Evolutionary conservation across 1,140 invertebrate genomes (phyloP).

Genomic region (Hyles euphorbiae): DNA sequence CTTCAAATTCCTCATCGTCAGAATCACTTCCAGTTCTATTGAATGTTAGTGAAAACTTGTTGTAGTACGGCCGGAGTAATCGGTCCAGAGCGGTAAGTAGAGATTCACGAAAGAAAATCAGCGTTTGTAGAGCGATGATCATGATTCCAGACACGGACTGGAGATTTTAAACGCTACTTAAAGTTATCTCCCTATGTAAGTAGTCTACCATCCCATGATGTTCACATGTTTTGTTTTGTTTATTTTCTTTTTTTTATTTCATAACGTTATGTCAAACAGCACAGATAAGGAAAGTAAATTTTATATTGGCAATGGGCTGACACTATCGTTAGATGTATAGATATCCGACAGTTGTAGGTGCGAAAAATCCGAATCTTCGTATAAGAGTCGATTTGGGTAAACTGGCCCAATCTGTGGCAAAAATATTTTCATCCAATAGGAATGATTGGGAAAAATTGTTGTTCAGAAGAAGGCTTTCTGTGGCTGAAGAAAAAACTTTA

Average conservation of each 20-base stretch:
- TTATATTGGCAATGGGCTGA: no score
- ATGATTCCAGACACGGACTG: slow-evolving; percentile 41
- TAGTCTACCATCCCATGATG: slow-evolving; percentile 33
- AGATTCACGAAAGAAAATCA: slow-evolving; percentile 58
- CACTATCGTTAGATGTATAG: no score
- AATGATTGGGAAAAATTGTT: no score
- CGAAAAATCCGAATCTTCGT: no score
- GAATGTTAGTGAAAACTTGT: slow-evolving; percentile 35
- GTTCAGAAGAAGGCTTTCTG: no score
- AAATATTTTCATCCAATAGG: no score
- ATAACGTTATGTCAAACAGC: slow-evolving; percentile 3
- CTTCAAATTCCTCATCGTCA: slow-evolving; percentile 49
- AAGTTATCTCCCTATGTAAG: slow-evolving; percentile 24
- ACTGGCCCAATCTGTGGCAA: no score
- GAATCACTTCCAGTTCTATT: slow-evolving; percentile 22
- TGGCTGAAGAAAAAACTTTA: no score
- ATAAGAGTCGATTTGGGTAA: no score
- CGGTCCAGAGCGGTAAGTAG: slow-evolving; percentile 46
- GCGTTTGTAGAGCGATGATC: slow-evolving; percentile 61
- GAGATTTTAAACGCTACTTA: slow-evolving; percentile 26
- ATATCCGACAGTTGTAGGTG: no score
- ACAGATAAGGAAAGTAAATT: no score
- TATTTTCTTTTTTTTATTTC: slow-evolving; percentile 28
- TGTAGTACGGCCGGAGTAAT: slow-evolving; percentile 51
- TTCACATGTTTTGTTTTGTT: slow-evolving; percentile 57